phyloP scores from a whole-genome alignment of 2,888 invertebrate genomes.

The Zhuqinia jingwanae region DNA sequence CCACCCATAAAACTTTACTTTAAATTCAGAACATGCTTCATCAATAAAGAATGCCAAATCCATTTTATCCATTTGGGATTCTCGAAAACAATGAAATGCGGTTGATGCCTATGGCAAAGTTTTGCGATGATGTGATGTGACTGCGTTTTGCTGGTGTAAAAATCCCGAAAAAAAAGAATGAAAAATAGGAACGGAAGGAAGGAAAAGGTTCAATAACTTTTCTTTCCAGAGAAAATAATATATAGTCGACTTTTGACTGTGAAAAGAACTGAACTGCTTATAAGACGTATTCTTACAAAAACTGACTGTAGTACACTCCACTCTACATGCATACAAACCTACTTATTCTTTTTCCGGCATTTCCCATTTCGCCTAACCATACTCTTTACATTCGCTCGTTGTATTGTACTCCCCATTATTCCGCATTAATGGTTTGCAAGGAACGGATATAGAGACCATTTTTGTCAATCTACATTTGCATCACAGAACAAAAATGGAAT shows the following conservation, averaged over 20 bases:
- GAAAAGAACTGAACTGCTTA: too few species aligned
- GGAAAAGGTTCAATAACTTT: neutral
- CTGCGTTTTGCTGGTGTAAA: neutral
- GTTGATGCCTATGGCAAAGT: neutral
- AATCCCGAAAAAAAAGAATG: neutral
- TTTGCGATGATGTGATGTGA: neutral
- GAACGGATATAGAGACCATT: too few species aligned
- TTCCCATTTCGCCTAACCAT: neutral
- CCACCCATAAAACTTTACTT: neutral
- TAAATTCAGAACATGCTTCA: neutral
- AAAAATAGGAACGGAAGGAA: neutral
- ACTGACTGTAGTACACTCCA: neutral
- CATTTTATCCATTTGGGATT: constrained; percentile 20
- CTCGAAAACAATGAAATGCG: neutral
- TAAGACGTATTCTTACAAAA: neutral
- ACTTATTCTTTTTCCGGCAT: neutral
- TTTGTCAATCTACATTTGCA: too few species aligned
- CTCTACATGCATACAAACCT: neutral
- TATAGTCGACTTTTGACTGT: neutral
- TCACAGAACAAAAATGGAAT: too few species aligned
- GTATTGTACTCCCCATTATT: too few species aligned
- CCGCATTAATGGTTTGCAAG: too few species aligned
- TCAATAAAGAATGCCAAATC: constrained; percentile 10
- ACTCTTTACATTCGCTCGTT: neutral
- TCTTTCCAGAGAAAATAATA: neutral